Conservation (phyloP, 2,113 vertebrate genomes). For the Chamaea fasciata region DNA sequence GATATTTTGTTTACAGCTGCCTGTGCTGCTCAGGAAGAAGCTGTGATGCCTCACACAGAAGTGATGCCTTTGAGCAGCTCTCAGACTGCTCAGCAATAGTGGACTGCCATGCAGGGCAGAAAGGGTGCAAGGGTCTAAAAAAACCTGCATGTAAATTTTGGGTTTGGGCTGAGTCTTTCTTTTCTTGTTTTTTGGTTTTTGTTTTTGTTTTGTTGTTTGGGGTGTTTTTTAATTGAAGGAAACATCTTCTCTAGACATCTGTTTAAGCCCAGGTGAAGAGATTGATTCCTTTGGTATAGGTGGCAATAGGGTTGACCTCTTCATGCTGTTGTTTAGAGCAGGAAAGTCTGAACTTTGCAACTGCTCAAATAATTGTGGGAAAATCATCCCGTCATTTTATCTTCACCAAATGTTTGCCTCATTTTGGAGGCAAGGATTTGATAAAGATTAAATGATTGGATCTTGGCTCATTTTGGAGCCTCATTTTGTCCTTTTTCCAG, state of each 20-base stretch:
- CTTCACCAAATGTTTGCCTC: background rate
- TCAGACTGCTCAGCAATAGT: background rate
- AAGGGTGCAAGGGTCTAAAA: background rate
- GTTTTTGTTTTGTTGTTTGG: too few species aligned
- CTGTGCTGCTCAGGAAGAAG: background rate
- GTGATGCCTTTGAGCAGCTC: background rate
- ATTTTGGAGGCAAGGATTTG: background rate
- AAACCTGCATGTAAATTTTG: background rate
- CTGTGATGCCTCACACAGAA: background rate
- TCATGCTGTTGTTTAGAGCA: background rate
- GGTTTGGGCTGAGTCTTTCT: background rate
- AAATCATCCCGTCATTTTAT: background rate
- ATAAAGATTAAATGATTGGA: background rate
- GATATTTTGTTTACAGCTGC: background rate
- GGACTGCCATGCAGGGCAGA: background rate
- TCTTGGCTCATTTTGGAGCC: background rate
- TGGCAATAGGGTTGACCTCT: background rate
- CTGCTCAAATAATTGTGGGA: background rate
- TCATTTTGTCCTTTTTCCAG: background rate
- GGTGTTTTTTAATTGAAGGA: background rate
- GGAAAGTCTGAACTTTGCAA: background rate
- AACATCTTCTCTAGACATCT: background rate
- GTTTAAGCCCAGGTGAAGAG: background rate
- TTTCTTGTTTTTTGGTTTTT: too few species aligned
- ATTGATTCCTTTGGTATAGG: rapidly evolving